These are phyloP conservation scores for Mesitornis unicolor DNA, from an alignment of 2,113 vertebrate species.

Conservation along the genomic window DNA sequence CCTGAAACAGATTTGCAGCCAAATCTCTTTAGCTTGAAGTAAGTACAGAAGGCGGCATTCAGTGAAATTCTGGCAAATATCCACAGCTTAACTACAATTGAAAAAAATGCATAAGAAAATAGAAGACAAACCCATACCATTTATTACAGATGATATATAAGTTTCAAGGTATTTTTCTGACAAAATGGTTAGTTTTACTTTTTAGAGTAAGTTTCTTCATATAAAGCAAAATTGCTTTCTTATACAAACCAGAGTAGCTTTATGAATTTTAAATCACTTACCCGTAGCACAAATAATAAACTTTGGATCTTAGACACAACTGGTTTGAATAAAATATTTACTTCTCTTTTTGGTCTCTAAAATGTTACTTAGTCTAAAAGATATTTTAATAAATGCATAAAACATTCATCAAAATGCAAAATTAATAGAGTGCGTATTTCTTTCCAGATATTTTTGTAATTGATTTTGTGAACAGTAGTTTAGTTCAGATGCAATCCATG, in stretches of 20 bases:
- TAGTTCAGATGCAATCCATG: background rate
- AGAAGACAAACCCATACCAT: background rate
- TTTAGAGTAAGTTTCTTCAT: background rate
- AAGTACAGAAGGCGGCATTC: background rate
- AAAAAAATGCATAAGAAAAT: background rate
- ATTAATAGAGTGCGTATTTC: constrained; percentile 18
- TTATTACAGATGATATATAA: background rate
- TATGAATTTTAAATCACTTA: constrained; percentile 58
- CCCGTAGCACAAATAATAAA: background rate
- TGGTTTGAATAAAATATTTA: constrained; percentile 46
- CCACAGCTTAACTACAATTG: background rate
- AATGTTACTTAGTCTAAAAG: constrained; percentile 20
- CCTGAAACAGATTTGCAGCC: background rate
- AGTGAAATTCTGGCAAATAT: background rate
- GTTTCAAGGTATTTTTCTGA: background rate
- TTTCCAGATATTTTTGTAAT: constrained; percentile 27
- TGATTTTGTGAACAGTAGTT: constrained; percentile 31
- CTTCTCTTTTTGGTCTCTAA: constrained; percentile 36
- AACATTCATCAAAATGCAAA: constrained; percentile 39
- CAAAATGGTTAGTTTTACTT: background rate
- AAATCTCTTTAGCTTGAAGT: background rate
- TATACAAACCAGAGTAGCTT: background rate
- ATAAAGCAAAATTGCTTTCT: constrained; percentile 16
- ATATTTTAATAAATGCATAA: constrained; percentile 53
- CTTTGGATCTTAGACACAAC: constrained; percentile 11